Evolutionary conservation across 2,888 invertebrate species (phyloP).

Genomic region (Synergus laeviventris): DNA sequence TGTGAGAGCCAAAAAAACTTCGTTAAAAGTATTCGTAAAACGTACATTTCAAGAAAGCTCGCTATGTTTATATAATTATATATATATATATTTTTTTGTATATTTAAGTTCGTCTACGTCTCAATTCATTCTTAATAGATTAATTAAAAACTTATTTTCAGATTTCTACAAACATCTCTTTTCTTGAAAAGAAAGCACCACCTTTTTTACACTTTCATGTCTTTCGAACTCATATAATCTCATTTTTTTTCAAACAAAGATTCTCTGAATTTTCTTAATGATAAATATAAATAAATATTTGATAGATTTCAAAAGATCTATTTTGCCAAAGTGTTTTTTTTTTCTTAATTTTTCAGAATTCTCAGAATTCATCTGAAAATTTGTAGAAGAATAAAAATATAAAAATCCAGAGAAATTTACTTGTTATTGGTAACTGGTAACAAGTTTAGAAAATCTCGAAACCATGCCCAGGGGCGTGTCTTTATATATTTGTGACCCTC

Average conservation of each 20-base stretch:
- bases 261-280: background rate
- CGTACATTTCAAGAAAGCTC: conserved; percentile 55
- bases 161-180: conserved; percentile 13
- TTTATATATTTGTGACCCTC: conserved; percentile 50
- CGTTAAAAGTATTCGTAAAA: conserved; percentile 57
- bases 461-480: conserved; percentile 55
- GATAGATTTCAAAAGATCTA: background rate
- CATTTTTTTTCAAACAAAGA: too few species aligned
- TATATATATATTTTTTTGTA: conserved; percentile 46
- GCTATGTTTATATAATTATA: conserved; percentile 53
- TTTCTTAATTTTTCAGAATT: conserved; percentile 7
- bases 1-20: conserved; percentile 58
- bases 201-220: conserved; percentile 31
- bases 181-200: conserved; percentile 37
- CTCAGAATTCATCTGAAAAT: background rate
- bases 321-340: background rate
- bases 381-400: background rate
- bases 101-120: conserved; percentile 52
- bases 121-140: conserved; percentile 48
- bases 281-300: background rate
- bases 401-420: conserved; percentile 40
- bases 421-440: conserved; percentile 45
- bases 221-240: background rate
- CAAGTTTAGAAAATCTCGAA: conserved; percentile 53
- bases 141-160: conserved; percentile 3